Evolutionary conservation across 2,113 vertebrate genomes (phyloP), one percentile per base, ranked within the genome.

Genomic region (Percopsis transmontana): DNA sequence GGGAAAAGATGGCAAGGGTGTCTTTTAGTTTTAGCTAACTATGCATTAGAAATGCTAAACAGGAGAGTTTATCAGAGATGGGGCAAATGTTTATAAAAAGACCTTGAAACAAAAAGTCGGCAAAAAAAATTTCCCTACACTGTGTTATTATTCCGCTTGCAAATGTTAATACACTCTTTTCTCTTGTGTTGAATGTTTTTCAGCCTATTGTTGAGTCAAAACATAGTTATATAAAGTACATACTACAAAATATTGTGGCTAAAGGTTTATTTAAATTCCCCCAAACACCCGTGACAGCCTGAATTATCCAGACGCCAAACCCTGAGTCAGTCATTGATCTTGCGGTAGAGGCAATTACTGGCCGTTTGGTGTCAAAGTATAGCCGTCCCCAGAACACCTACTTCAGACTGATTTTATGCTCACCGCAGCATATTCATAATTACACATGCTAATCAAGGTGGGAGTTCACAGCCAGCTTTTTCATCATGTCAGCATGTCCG

Each of bases 401-500:
- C 68, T 74, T 72, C 58, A 54, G 48, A 74, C 54, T 57, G 52
- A 72, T 79, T 85, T 88, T 85, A 85, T 70, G 79, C 86, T 73
- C 81, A 86, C 58, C 7, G 70, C 75, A 79, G 87, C 79, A 84
- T 70, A 85, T 84, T 82, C 85, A 85, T 91, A 91, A 92, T 92
- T 91, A 84, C 85, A 80, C 74, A 84, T 88, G 87, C 83, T 90
- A 89, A 91, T 91, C 83, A 88, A 81, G 87, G 85, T 87, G 81
- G 82, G 82, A 81, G 89, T 88, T 91, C 88, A 87, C 79, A 82
- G 75, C 77, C 38, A 74, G 76, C 59, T 64, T 21, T 87, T 89
- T 68, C 57, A 81, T 86, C 80, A 80, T 86, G 85, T 91, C 82
- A 86, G 86, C 83, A 80, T 72, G 72, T 86, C 77, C 77, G 82